Evolutionary conservation across 92 coral and sea anemone genomes (phyloP).

Genomic region (Scolanthus callimorphus): DNA sequence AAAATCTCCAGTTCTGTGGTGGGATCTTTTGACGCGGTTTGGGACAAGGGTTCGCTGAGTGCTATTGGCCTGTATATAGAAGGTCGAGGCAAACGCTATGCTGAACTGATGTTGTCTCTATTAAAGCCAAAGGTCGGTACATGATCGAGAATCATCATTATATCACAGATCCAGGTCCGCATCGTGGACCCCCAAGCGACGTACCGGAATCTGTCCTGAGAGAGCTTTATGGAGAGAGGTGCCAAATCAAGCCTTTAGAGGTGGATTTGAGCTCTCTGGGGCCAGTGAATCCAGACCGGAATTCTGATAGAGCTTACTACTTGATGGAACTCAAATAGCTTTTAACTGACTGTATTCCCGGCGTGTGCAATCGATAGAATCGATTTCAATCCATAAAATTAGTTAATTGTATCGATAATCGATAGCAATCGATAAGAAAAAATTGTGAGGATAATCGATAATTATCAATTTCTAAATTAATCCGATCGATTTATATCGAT

Average conservation of each 20-base stretch:
- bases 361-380: no score
- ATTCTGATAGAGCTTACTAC: no score
- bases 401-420: no score
- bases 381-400: no score
- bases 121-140: slow-evolving; percentile 47
- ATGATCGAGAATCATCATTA: slow-evolving; percentile 53
- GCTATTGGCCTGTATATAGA: slow-evolving; percentile 44
- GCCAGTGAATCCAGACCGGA: no score
- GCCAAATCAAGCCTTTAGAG: slow-evolving; percentile 15
- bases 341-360: no score
- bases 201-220: slow-evolving; percentile 7
- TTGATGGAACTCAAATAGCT: no score
- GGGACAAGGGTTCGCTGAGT: slow-evolving; percentile 64
- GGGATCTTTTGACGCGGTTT: slow-evolving; percentile 63
- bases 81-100: slow-evolving; percentile 48
- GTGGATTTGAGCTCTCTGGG: no score
- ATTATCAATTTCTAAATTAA: no score
- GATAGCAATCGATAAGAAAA: no score
- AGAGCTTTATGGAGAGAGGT: slow-evolving; percentile 15
- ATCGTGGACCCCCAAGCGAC: slow-evolving; percentile 19
- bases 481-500: no score
- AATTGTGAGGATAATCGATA: no score
- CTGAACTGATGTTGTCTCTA: slow-evolving; percentile 31
- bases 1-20: slow-evolving; percentile 8
- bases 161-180: slow-evolving; percentile 38